Base-by-base conservation (phyloP, 2,113 vertebrate genomes). In the Ibidorhyncha struthersii region DNA sequence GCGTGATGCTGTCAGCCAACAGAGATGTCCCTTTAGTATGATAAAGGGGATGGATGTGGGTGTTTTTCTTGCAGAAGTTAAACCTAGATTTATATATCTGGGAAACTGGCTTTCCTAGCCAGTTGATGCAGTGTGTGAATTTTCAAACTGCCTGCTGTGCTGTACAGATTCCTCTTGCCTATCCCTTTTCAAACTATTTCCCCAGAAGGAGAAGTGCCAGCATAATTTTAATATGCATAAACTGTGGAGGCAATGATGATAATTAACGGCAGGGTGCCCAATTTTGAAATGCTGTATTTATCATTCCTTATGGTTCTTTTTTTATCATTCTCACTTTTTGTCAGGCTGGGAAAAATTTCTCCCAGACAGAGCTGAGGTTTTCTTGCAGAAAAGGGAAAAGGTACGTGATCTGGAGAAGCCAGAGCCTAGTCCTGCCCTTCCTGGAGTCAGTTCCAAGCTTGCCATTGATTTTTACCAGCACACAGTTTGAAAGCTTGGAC, bases 241-340 rank as follows among this genome's bases (percentile, higher is more conserved):
- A 79, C 73, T 87, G 49, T 91, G 63, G 91, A 94, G 81, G 89
- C 77, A 89, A 65, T 74, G 52, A 63, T 82, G 49, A 87, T 95
- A 93, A 96, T 96, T 93, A 95, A 87, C 81, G 95, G 89, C 77
- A 80, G 81, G 73, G 53, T 89, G 53, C 53, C 78, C 71, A 66
- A 4, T 95, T 93, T 76, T 82, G 70, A 84, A 92, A 79, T 94
- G 25, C 61, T 65, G 53, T 45, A 49, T 92, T 90, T 85, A 66
- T 89, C 65, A 32, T 93, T 56, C 58, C 50, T 85, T 88, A 43
- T 40, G 77, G 40, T 27, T 58, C 36, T 92, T 83, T 83, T 94
- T 93, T 74, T 50, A 80, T 82, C 43, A 4, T 41, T 82, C 53
- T 86, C 34, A 9, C 12, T 87, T 79, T 84, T 70, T 1, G 3